Conservation (phyloP, 2,113 vertebrate genomes). For the Leptobrachium ailaonicum region DNA sequence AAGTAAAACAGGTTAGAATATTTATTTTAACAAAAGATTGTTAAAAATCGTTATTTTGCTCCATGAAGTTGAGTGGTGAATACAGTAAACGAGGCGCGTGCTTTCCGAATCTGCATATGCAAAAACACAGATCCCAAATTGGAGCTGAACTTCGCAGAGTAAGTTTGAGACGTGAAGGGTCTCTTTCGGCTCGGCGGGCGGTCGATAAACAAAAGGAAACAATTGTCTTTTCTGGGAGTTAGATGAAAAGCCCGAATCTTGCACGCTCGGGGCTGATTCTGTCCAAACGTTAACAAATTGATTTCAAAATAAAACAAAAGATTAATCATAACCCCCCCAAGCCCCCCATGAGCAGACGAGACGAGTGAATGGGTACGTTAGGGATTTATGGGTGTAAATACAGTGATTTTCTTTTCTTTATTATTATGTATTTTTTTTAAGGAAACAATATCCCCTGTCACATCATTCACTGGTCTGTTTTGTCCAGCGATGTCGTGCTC, state of each 20-base stretch:
- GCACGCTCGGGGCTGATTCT: constrained; percentile 13
- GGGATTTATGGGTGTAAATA: constrained; percentile 9
- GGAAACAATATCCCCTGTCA: not conserved
- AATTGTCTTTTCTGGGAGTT: constrained; percentile 28
- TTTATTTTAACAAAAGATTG: no score
- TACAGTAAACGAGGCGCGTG: no score
- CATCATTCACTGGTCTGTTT: constrained; percentile 9
- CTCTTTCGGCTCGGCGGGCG: constrained; percentile 24
- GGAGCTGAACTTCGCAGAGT: not conserved
- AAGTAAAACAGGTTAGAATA: no score
- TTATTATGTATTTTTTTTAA: not conserved
- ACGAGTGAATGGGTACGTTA: not conserved
- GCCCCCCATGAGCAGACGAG: not conserved
- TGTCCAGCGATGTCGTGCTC: not conserved
- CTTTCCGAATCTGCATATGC: not conserved
- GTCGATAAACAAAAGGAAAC: constrained; percentile 23
- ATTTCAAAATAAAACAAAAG: constrained; percentile 33
- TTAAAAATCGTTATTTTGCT: no score
- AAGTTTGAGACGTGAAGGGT: constrained; percentile 23
- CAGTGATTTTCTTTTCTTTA: not conserved
- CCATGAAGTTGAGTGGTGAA: no score
- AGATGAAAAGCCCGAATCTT: constrained; percentile 28
- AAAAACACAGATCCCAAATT: not conserved
- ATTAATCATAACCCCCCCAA: constrained; percentile 1
- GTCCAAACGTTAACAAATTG: constrained; percentile 24